Percentiles rank a stretch among this genome's conserved stretches.
These are phyloP conservation scores for Imbricaverruca yamaguchii DNA, from an alignment of 2,888 invertebrate species.

Conservation along the genomic window DNA sequence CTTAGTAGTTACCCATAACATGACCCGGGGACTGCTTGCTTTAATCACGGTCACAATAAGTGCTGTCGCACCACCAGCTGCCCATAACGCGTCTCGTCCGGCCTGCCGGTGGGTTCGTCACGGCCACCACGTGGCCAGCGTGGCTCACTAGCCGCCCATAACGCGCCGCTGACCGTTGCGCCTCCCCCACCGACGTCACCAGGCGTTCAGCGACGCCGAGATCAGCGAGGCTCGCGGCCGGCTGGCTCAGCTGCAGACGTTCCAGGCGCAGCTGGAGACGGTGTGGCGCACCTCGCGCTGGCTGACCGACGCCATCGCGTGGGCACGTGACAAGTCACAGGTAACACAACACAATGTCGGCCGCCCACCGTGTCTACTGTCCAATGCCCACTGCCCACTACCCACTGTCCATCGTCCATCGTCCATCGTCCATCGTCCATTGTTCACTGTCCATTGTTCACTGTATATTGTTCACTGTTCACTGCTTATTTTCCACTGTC, in stretches of 20 bases:
- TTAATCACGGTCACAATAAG: too few relatives aligned
- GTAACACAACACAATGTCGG: not conserved
- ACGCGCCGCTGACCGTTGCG: not conserved
- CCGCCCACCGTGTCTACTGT: not conserved
- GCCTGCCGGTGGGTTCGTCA: not conserved
- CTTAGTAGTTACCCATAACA: too few relatives aligned
- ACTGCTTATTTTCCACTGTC: too few relatives aligned
- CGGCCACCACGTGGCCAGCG: too few relatives aligned
- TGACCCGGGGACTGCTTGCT: too few relatives aligned
- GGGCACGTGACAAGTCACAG: constrained; percentile 68
- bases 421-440: too few relatives aligned
- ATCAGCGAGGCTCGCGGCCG: constrained; percentile 77
- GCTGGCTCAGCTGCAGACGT: constrained; percentile 67
- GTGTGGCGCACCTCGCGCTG: constrained; percentile 93
- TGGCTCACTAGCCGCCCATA: not conserved
- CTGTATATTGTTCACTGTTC: too few relatives aligned
- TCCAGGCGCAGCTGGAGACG: constrained; percentile 74
- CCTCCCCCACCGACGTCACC: not conserved
- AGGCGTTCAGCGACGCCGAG: constrained; percentile 77
- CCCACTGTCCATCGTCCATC: too few relatives aligned
- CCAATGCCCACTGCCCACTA: not conserved
- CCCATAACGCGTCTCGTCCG: not conserved
- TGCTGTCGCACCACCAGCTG: not conserved
- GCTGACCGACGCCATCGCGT: constrained; percentile 91
- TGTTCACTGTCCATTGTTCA: too few relatives aligned